phyloP scores from a whole-genome alignment of 2,113 vertebrate species.

The Lynx canadensis region DNA sequence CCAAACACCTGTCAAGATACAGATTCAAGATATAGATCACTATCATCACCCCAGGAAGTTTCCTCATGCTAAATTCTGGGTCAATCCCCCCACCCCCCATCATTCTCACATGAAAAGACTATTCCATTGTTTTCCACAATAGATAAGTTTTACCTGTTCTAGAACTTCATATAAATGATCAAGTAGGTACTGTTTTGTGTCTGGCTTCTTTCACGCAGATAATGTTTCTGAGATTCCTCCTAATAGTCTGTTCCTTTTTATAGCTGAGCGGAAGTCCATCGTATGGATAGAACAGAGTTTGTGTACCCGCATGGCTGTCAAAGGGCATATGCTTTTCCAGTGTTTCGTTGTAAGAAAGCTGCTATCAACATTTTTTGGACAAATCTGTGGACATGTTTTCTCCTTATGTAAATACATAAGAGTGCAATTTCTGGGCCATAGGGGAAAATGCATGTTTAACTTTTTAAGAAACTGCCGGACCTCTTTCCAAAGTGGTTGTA shows the following conservation, averaged over 20 bases:
- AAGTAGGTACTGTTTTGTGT: background rate
- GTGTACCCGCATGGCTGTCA: background rate
- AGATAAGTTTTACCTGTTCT: background rate
- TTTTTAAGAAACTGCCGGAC: background rate
- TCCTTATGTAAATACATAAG: background rate
- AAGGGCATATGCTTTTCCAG: background rate
- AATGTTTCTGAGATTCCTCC: background rate
- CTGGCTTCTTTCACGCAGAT: background rate
- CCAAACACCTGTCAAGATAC: background rate
- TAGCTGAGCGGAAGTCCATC: background rate
- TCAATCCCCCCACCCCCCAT: accelerated
- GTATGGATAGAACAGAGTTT: background rate
- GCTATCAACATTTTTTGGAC: background rate
- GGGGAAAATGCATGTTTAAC: background rate
- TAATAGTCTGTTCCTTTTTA: background rate
- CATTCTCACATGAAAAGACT: background rate
- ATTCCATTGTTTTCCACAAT: background rate
- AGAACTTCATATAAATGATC: background rate
- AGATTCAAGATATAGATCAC: background rate
- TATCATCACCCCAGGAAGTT: background rate
- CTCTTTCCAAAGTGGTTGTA: background rate
- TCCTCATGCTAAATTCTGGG: background rate
- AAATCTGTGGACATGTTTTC: background rate
- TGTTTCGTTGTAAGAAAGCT: background rate
- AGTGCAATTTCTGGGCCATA: background rate